A percentile compares a stretch with the other conserved stretches of the same genome.
Conservation (phyloP, 2,888 invertebrate species). For the Oithona nana region DNA sequence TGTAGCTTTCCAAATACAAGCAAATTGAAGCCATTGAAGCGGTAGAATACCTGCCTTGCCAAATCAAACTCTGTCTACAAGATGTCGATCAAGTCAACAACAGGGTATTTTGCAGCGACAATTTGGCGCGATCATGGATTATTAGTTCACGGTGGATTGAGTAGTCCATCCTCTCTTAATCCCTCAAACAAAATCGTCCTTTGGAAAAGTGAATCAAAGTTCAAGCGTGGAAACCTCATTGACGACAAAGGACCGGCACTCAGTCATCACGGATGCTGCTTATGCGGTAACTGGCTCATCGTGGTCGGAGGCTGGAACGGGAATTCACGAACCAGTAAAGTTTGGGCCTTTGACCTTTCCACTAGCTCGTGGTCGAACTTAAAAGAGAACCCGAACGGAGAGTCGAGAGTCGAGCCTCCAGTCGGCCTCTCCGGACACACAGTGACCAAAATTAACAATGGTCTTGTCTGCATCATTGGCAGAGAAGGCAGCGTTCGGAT, state of each 20-base stretch:
- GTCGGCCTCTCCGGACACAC: background rate
- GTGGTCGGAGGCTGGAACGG: constrained; percentile 1
- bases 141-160: background rate
- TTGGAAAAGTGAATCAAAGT: background rate
- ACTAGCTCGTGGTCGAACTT: background rate
- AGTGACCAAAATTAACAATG: background rate
- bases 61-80: too few species aligned
- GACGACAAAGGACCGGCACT: background rate
- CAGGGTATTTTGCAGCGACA: background rate
- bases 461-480: background rate
- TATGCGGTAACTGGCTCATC: background rate
- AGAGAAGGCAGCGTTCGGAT: background rate
- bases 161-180: background rate
- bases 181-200: background rate
- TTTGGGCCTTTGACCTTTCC: background rate
- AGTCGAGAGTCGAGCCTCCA: background rate
- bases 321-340: background rate
- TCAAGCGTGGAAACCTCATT: background rate
- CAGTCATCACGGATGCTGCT: background rate
- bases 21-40: too few species aligned
- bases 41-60: too few species aligned
- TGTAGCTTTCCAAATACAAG: too few species aligned
- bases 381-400: background rate
- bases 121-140: background rate
- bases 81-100: too few species aligned